Percentiles rank a stretch among this genome's conserved stretches.
Conservation (phyloP, 2,113 vertebrate species). For the Scophthalmus maximus region DNA sequence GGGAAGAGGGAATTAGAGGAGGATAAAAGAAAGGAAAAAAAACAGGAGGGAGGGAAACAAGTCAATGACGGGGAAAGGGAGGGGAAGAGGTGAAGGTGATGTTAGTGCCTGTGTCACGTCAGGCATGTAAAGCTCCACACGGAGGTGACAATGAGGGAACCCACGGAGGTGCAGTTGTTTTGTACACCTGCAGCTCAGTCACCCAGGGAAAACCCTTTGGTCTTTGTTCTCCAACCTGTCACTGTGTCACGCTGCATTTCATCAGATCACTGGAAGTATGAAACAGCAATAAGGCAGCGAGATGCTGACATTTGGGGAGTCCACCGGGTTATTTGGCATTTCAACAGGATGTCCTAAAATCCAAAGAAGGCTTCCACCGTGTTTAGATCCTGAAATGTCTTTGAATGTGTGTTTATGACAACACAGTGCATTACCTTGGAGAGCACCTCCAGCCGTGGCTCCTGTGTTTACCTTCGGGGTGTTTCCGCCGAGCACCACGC, state of each 20-base stretch:
- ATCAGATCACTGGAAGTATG: no score
- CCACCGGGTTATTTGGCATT: background rate
- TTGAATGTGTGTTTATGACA: conserved; percentile 26
- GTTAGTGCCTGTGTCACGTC: conserved; percentile 25
- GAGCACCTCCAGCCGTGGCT: conserved; percentile 26
- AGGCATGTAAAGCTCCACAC: conserved; percentile 42
- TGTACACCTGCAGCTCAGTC: conserved; percentile 49
- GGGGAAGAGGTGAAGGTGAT: conserved; percentile 8
- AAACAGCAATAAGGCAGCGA: no score
- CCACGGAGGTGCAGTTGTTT: conserved; percentile 35
- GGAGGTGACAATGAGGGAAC: conserved; percentile 45
- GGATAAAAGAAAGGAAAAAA: background rate
- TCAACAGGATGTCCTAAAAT: background rate
- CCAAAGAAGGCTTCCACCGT: background rate
- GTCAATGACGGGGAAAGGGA: conserved; percentile 14
- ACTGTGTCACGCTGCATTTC: conserved; percentile 39
- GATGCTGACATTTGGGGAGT: background rate
- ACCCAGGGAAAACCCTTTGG: no score
- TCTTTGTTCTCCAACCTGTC: conserved; percentile 33
- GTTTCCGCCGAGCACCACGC: conserved; percentile 50
- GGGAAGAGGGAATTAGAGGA: conserved; percentile 6
- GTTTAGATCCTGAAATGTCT: background rate
- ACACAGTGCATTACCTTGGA: conserved; percentile 12
- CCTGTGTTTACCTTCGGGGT: conserved; percentile 44
- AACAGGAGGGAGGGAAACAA: conserved; percentile 1